Evolutionary conservation across 2,888 invertebrate genomes (phyloP).

Genomic region (Morinoia aosen): DNA sequence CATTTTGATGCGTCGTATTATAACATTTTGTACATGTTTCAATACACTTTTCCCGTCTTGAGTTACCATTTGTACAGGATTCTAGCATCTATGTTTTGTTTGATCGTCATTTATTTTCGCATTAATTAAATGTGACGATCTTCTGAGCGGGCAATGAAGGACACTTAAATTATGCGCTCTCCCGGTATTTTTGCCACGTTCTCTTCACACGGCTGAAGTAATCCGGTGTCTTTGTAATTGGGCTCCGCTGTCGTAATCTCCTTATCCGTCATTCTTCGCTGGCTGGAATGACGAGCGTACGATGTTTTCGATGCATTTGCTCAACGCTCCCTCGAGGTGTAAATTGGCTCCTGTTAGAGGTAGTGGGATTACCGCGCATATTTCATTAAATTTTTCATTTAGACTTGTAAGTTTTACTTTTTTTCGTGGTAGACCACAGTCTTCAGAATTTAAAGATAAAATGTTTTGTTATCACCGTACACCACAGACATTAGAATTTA

Average conservation of each 20-base stretch:
- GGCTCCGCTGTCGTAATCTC: background rate
- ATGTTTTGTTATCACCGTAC: too few relatives aligned
- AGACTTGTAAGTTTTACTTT: background rate
- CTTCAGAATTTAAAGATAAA: too few relatives aligned
- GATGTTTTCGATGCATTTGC: background rate
- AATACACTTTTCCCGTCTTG: too few relatives aligned
- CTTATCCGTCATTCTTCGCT: background rate
- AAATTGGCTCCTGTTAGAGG: background rate
- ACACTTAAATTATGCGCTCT: background rate
- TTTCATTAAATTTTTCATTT: background rate
- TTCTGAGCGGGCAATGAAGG: background rate
- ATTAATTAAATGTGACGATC: background rate
- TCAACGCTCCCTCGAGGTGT: background rate
- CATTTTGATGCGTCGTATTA: background rate
- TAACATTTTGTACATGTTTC: too few relatives aligned
- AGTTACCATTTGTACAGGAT: background rate
- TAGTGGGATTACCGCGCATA: background rate
- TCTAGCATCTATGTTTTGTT: background rate
- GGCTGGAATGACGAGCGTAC: background rate
- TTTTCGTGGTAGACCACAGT: too few relatives aligned
- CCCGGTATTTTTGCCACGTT: background rate
- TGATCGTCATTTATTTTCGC: background rate
- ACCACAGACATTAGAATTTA: too few relatives aligned
- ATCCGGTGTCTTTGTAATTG: slow-evolving; percentile 45
- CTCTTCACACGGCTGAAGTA: background rate